A percentile compares a stretch with the other conserved stretches of the same genome.
Conservation (phyloP, 64 coral and sea anemone species). For the Anthopleura sola region DNA sequence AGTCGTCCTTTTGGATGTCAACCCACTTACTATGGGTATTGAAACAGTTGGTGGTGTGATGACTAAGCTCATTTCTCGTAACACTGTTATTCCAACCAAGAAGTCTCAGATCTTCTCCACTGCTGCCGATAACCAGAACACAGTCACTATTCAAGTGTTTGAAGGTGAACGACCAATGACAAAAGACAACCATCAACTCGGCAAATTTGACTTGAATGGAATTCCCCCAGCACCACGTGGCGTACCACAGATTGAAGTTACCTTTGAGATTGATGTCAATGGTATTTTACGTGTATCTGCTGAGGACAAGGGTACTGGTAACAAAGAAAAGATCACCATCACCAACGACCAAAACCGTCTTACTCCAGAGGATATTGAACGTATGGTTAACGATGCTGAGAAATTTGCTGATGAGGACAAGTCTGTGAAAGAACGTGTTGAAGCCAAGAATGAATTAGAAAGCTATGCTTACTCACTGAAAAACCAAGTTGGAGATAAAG, state of each 20-base stretch:
- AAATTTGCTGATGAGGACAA: constrained; percentile 99
- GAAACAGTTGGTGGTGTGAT: constrained; percentile 99
- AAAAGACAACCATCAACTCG: constrained; percentile 95
- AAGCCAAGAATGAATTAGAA: constrained; percentile 92
- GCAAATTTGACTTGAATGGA: constrained; percentile 95
- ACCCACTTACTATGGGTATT: constrained; percentile 93
- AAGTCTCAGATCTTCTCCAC: constrained; percentile 99
- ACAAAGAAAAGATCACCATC: constrained; percentile 99
- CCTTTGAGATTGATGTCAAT: constrained; percentile 99
- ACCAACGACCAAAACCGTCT: constrained; percentile 99
- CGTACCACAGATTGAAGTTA: constrained; percentile 95
- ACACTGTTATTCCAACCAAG: constrained; percentile 98
- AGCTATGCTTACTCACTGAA: constrained; percentile 99
- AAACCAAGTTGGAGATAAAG: constrained; percentile 99
- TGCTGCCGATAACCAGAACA: constrained; percentile 98
- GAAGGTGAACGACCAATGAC: constrained; percentile 99
- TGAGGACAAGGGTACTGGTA: constrained; percentile 98
- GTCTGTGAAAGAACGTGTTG: constrained; percentile 87
- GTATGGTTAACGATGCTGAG: constrained; percentile 99
- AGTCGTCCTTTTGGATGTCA: constrained; percentile 95
- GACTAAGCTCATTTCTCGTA: constrained; percentile 93
- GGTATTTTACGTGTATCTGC: constrained; percentile 98
- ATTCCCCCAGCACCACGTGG: constrained; percentile 98
- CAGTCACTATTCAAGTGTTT: constrained; percentile 98
- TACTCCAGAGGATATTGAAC: constrained; percentile 96